Evolutionary conservation across 2,888 invertebrate genomes (phyloP).

Genomic region (Athetis lepigone): DNA sequence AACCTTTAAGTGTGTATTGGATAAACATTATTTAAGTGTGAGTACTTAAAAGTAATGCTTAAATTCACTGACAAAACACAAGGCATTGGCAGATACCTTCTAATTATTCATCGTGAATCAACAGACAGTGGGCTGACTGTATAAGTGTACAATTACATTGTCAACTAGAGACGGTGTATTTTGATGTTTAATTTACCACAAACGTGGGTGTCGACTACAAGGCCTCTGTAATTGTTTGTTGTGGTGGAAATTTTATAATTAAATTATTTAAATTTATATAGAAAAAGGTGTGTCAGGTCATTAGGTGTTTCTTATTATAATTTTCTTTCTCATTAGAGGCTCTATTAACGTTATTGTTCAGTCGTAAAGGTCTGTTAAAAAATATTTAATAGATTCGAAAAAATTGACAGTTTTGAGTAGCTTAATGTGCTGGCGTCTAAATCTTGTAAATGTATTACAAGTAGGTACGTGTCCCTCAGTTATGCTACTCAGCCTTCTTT

Average conservation of each 20-base stretch:
- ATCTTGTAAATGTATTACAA: too few relatives aligned
- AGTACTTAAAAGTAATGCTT: constrained; percentile 31
- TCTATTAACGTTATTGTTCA: background rate
- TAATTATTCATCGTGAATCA: constrained; percentile 61
- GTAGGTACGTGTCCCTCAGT: background rate
- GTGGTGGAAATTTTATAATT: constrained; percentile 36
- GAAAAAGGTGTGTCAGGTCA: constrained; percentile 28
- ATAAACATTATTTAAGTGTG: constrained; percentile 29
- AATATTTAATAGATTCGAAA: too few relatives aligned
- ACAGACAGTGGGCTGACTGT: constrained; percentile 53
- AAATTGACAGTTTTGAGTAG: too few relatives aligned
- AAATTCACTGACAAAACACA: constrained; percentile 21
- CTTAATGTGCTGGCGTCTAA: too few relatives aligned
- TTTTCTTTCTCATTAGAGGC: background rate
- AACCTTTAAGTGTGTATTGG: constrained; percentile 5
- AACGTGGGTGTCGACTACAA: constrained; percentile 42
- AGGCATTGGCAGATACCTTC: constrained; percentile 53
- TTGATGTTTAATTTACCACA: constrained; percentile 56
- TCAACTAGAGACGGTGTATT: constrained; percentile 52
- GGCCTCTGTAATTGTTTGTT: constrained; percentile 46
- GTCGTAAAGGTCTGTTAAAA: too few relatives aligned
- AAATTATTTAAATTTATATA: constrained; percentile 32
- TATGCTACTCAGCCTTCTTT: background rate
- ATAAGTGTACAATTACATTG: constrained; percentile 52
- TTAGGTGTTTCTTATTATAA: constrained; percentile 4